Evolutionary conservation across 2,113 vertebrate genomes (phyloP).

Genomic region (Tor tambroides): DNA sequence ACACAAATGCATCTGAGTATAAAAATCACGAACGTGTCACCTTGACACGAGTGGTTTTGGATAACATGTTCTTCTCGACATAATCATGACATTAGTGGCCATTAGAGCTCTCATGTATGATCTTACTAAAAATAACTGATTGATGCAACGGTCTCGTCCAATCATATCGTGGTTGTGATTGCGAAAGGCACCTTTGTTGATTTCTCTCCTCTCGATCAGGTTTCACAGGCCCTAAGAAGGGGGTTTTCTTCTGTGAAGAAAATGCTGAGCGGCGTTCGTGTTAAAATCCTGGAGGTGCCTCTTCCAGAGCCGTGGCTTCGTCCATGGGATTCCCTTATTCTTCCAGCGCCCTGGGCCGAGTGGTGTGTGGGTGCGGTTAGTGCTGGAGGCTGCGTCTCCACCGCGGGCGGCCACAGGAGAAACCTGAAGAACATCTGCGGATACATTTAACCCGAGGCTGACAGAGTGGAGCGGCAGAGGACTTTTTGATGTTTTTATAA

Average conservation of each 20-base stretch:
- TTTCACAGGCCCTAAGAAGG: slow-evolving; percentile 94
- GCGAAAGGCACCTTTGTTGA: slow-evolving; percentile 55
- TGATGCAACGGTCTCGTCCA: slow-evolving; percentile 35
- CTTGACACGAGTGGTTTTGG: neutral
- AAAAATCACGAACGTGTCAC: neutral
- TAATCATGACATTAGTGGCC: neutral
- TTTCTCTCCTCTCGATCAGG: slow-evolving; percentile 72
- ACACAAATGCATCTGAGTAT: neutral
- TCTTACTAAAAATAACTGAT: slow-evolving; percentile 4
- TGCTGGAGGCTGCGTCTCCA: slow-evolving; percentile 67
- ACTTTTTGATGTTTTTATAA: slow-evolving; percentile 68
- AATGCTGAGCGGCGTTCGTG: slow-evolving; percentile 66
- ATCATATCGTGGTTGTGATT: slow-evolving; percentile 5
- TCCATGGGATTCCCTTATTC: slow-evolving; percentile 67
- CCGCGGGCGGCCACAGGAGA: slow-evolving; percentile 56
- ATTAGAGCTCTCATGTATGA: neutral
- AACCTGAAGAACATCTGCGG: slow-evolving; percentile 51
- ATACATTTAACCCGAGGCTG: slow-evolving; percentile 39
- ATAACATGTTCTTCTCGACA: neutral
- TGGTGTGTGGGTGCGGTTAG: slow-evolving; percentile 63
- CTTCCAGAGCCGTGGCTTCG: slow-evolving; percentile 69
- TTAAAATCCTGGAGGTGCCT: slow-evolving; percentile 64
- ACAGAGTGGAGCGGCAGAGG: slow-evolving; percentile 50
- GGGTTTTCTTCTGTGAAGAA: slow-evolving; percentile 98
- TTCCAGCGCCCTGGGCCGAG: slow-evolving; percentile 67